Percentiles rank a stretch among this genome's conserved stretches.
phyloP scores from a whole-genome alignment of 1,140 invertebrate species.

The Nilaparvata lugens region DNA sequence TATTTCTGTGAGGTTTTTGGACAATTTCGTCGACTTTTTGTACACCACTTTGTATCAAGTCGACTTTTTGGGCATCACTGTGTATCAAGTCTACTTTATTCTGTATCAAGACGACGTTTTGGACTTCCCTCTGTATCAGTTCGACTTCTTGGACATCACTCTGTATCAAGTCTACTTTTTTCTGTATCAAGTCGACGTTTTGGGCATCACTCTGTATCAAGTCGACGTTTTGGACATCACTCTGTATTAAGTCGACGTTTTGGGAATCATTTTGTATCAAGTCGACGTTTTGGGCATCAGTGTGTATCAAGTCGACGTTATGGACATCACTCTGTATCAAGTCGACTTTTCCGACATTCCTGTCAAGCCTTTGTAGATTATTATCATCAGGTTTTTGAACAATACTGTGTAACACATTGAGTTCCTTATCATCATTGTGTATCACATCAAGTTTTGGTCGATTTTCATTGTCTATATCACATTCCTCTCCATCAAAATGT shows the following conservation, averaged over 20 bases:
- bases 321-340: not conserved
- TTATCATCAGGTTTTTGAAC: no score
- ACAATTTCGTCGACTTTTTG: no score
- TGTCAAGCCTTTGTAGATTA: not conserved
- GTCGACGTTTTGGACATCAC: not conserved
- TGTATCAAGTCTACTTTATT: not conserved
- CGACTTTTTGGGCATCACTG: not conserved
- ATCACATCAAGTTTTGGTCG: no score
- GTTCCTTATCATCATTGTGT: no score
- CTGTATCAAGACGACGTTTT: no score
- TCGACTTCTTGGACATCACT: not conserved
- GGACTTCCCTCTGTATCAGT: no score
- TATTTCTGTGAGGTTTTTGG: no score
- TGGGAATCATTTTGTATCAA: not conserved
- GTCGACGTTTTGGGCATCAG: not conserved
- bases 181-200: not conserved
- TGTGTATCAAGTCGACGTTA: not conserved
- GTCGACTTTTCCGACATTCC: not conserved
- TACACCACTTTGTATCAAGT: no score
- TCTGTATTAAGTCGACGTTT: no score
- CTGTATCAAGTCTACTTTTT: not conserved
- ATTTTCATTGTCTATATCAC: no score
- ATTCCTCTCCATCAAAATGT: not conserved
- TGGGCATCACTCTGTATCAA: no score
- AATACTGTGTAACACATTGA: no score